A percentile compares a stretch with the other conserved stretches of the same genome.
These are phyloP conservation scores for Vanessa cardui DNA, from an alignment of 2,888 invertebrate species.

Conservation along the genomic window DNA sequence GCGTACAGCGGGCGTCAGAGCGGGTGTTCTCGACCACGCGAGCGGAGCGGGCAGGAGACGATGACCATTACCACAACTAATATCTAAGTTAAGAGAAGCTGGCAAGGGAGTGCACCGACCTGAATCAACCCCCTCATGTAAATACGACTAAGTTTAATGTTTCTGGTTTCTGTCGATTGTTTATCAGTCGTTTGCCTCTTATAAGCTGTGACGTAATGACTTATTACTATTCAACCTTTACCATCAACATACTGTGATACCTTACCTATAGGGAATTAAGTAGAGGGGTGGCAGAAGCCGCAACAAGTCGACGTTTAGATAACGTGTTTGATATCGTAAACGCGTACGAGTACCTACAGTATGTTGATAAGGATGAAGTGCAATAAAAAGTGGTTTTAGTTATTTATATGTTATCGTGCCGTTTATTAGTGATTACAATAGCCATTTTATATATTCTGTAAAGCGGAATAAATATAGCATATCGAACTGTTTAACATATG, in stretches of 20 bases:
- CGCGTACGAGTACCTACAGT: slow-evolving; percentile 17
- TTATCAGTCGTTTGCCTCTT: slow-evolving; percentile 8
- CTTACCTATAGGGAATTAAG: slow-evolving; percentile 11
- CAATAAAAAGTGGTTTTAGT: slow-evolving; percentile 27
- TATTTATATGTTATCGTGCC: slow-evolving; percentile 18
- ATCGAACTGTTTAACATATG: neutral
- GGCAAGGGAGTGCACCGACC: slow-evolving; percentile 67
- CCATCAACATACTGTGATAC: neutral
- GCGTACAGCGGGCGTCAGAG: slow-evolving; percentile 44
- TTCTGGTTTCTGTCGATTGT: slow-evolving; percentile 15
- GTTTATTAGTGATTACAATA: slow-evolving; percentile 23
- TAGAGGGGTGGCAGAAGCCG: slow-evolving; percentile 23
- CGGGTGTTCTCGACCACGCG: slow-evolving; percentile 41
- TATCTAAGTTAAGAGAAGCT: slow-evolving; percentile 25
- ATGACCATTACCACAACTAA: neutral
- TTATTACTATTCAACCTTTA: slow-evolving; percentile 14
- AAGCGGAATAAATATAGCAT: neutral
- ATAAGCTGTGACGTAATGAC: slow-evolving; percentile 15
- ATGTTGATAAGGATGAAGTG: slow-evolving; percentile 33
- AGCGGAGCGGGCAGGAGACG: slow-evolving; percentile 22
- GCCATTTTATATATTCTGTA: slow-evolving; percentile 5
- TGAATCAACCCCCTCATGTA: slow-evolving; percentile 66
- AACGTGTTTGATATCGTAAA: slow-evolving; percentile 25
- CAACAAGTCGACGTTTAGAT: slow-evolving; percentile 33
- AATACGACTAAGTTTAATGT: slow-evolving; percentile 35